Percentiles rank a stretch among this genome's conserved stretches.
Conservation (phyloP, 2,888 invertebrate species). For the Lasioglossum oenotherae region DNA sequence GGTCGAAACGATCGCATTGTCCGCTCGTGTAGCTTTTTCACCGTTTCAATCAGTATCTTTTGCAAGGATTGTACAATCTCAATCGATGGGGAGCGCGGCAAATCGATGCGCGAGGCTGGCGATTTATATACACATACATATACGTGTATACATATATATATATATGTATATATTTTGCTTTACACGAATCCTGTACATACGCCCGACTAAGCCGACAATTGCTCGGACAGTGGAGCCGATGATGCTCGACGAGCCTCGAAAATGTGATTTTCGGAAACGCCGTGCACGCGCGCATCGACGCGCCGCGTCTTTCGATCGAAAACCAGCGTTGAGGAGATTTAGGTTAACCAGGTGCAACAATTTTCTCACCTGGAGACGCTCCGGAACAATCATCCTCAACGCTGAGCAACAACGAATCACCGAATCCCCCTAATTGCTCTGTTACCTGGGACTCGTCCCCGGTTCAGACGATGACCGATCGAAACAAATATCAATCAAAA, state of each 20-base stretch:
- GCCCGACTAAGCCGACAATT: neutral
- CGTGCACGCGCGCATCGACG: constrained; percentile 18
- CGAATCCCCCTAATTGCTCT: constrained; percentile 31
- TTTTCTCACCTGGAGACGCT: neutral
- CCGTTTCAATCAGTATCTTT: constrained; percentile 34
- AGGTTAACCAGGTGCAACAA: neutral
- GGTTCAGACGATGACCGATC: constrained; percentile 23
- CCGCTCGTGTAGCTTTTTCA: constrained; percentile 10
- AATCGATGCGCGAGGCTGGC: constrained; percentile 36
- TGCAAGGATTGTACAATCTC: constrained; percentile 6
- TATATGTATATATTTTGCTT: neutral
- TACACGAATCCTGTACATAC: constrained; percentile 4
- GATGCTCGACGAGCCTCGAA: neutral
- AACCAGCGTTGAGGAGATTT: constrained; percentile 53
- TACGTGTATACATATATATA: neutral
- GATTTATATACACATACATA: neutral
- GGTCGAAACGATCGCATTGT: constrained; percentile 36
- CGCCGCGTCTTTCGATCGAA: constrained; percentile 20
- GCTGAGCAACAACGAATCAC: constrained; percentile 50
- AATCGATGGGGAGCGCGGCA: constrained; percentile 32
- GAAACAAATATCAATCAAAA: neutral
- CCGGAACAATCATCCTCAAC: constrained; percentile 43
- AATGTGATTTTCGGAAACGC: neutral
- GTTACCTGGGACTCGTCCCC: constrained; percentile 14
- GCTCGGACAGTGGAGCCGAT: neutral